Base-by-base conservation (phyloP, 1,140 invertebrate species). In the Drosophila pruinosa region DNA sequence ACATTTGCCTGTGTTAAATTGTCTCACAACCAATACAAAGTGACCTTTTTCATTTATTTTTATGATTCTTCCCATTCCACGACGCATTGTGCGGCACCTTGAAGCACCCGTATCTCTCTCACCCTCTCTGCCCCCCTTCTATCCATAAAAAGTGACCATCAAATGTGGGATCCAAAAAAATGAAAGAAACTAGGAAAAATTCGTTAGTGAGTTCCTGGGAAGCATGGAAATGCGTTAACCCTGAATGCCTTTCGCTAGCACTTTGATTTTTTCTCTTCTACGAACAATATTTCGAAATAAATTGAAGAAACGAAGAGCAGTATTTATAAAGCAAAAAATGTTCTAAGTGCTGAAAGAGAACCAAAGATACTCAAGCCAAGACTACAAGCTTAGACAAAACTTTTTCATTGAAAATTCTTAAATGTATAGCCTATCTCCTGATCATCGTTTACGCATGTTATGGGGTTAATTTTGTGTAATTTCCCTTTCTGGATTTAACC, bases 21-120 rank as follows among this genome's bases (percentile, higher is more conserved):
- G 81, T 85, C 81, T 75, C 81, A 74, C 81, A 86, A 86, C 81
- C 81, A 80, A 85, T 85, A 85, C 81, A 86, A 85, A 80, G 81
- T 85, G 81, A 85, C 81, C 81, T 85, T 85, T 65, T 85, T 85
- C 81, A 86, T 85, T 86, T 85, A 86, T 86, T 85, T 85, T 85
- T 85, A 86, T 85, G 81, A 85, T 81, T 19, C 38, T 26, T 1
- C 41, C 50, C 22, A 50, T 10, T 8, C 56, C 48, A 8, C n/a
- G n/a, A n/a, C n/a, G n/a, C n/a, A n/a, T n/a, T 5, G 12, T 48
- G 41, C 14, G 26, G 19, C 17, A 31, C 34, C 59, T 31, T 22
- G 3, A 39, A 28, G 43, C 45, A 24, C 22, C 57, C 22, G 12
- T 19, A 31, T 39, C 43, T n/a, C n/a, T n/a, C n/a, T n/a, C 34